These are phyloP conservation scores for Uropsilus gracilis DNA, from an alignment of 2,113 vertebrate genomes.

Conservation along the genomic window DNA sequence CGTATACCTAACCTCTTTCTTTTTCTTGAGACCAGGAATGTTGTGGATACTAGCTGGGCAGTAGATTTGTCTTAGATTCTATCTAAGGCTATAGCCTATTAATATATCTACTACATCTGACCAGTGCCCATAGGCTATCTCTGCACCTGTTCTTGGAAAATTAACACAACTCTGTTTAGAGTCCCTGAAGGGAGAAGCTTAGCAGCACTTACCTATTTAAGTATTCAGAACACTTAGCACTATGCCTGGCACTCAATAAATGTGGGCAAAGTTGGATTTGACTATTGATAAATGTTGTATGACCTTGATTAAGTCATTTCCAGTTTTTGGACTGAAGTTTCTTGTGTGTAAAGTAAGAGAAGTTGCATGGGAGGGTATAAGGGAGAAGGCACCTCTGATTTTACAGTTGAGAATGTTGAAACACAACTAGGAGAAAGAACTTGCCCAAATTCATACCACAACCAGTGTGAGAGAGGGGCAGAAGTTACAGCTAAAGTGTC, in stretches of 20 bases:
- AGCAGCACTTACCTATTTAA: conserved; percentile 48
- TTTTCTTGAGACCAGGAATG: conserved; percentile 47
- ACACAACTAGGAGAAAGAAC: not conserved
- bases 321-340: not conserved
- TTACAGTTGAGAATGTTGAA: conserved; percentile 44
- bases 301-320: conserved; percentile 1
- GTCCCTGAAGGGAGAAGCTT: not conserved
- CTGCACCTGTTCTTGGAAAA: conserved; percentile 61
- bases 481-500: not conserved
- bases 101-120: conserved; percentile 55
- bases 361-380: not conserved
- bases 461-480: not conserved
- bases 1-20: not conserved
- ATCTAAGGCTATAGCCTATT: conserved; percentile 52
- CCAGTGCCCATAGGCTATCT: not conserved
- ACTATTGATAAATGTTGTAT: conserved; percentile 14
- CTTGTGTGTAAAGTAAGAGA: not conserved
- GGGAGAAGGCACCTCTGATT: not conserved
- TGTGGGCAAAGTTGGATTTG: conserved; percentile 2
- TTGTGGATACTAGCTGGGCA: not conserved
- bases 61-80: conserved; percentile 46
- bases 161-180: conserved; percentile 57
- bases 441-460: conserved; percentile 11
- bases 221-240: conserved; percentile 48
- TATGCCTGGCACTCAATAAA: conserved; percentile 30